phyloP scores from a whole-genome alignment of 2,113 vertebrate species.

The Larimichthys polyactis region DNA sequence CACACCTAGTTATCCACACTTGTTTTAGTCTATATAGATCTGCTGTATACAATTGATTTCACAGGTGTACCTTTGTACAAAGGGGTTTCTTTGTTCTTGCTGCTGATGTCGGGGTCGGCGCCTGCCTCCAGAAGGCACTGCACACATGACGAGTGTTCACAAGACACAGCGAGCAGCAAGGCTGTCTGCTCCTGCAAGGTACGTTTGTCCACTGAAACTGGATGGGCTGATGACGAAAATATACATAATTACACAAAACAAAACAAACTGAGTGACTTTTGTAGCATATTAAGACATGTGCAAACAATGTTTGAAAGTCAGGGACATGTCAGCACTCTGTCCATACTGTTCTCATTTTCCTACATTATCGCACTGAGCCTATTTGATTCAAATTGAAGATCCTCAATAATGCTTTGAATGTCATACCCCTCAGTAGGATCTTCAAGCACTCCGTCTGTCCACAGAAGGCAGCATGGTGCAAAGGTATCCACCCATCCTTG shows the following conservation, averaged over 20 bases:
- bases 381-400: neutral
- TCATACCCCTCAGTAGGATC: slow-evolving; percentile 88
- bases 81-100: slow-evolving; percentile 92
- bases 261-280: neutral
- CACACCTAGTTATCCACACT: neutral
- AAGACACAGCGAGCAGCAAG: slow-evolving; percentile 89
- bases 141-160: slow-evolving; percentile 89
- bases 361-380: neutral
- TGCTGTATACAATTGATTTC: slow-evolving; percentile 27
- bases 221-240: slow-evolving; percentile 83
- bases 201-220: slow-evolving; percentile 90
- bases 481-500: slow-evolving; percentile 91
- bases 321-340: too few relatives aligned
- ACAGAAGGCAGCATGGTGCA: slow-evolving; percentile 92
- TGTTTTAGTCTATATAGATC: neutral
- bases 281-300: neutral
- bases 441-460: slow-evolving; percentile 88
- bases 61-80: slow-evolving; percentile 91
- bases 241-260: neutral
- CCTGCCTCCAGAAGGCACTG: slow-evolving; percentile 89
- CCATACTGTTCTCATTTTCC: neutral
- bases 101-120: slow-evolving; percentile 94
- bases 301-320: neutral
- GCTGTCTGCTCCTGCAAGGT: slow-evolving; percentile 95
- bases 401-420: slow-evolving; percentile 9